Conservation (phyloP, 2,113 vertebrate species). For the Tenrec ecaudatus region DNA sequence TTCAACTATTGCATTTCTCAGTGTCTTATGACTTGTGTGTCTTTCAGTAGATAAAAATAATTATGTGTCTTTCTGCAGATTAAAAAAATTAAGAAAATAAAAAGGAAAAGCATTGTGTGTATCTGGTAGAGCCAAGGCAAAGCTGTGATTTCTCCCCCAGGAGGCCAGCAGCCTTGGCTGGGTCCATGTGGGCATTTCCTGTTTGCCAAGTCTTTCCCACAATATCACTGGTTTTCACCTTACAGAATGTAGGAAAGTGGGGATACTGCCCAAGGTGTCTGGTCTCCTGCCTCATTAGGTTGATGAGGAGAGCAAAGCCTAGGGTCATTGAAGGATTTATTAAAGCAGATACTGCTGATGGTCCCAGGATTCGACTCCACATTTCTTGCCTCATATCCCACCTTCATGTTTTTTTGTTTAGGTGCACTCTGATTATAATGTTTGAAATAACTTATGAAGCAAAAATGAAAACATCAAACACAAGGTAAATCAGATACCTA, state of each 20-base stretch:
- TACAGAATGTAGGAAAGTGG: neutral
- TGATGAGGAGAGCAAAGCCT: neutral
- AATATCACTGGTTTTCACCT: neutral
- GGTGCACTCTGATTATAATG: neutral
- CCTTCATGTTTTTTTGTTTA: neutral
- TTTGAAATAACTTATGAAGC: constrained; percentile 38
- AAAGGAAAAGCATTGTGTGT: constrained; percentile 70
- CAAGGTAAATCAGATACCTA: neutral
- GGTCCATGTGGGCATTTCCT: neutral
- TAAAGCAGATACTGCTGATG: neutral
- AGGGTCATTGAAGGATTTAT: neutral
- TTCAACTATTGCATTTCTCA: constrained; percentile 77
- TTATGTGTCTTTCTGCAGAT: constrained; percentile 83
- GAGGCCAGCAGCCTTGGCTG: neutral
- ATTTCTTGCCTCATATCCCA: constrained; percentile 2
- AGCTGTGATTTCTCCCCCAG: neutral
- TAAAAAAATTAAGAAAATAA: constrained; percentile 81
- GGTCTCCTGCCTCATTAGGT: neutral
- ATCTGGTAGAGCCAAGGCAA: constrained; percentile 37
- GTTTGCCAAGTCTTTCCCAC: neutral
- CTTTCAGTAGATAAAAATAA: constrained; percentile 84
- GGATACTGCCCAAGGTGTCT: neutral
- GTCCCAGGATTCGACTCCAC: neutral
- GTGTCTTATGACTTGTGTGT: constrained; percentile 80
- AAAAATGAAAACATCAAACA: constrained; percentile 15